phyloP scores from a whole-genome alignment of 30 jellyfish, hydroid and myxozoan species.

The Cassiopea andromeda region DNA sequence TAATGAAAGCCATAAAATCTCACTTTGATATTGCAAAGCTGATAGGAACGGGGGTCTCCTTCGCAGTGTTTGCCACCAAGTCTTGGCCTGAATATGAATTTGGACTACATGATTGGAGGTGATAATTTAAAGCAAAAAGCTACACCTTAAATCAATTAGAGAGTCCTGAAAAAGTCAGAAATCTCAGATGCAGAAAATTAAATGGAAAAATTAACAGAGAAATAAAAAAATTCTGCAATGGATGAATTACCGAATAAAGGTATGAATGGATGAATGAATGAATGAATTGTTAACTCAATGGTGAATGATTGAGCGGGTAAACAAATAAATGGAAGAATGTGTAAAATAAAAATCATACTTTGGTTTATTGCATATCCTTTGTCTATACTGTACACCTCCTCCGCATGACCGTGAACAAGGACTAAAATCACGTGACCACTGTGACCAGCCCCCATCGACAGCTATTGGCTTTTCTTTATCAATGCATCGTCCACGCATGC shows the following conservation, averaged over 20 bases:
- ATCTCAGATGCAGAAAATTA: no score
- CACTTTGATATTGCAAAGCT: constrained; percentile 88
- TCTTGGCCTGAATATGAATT: constrained; percentile 33
- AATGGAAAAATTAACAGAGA: not conserved
- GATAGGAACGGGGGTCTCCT: constrained; percentile 90
- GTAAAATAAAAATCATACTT: constrained; percentile 50
- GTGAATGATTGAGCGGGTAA: not conserved
- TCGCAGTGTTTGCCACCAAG: constrained; percentile 98
- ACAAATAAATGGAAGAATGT: not conserved
- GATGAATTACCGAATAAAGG: not conserved
- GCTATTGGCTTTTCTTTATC: constrained; percentile 77
- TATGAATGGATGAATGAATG: not conserved
- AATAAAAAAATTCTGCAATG: not conserved
- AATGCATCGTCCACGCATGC: constrained; percentile 95
- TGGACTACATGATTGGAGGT: no score
- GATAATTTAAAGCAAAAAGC: no score
- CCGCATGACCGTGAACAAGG: constrained; percentile 97
- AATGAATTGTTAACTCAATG: not conserved
- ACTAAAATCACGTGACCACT: constrained; percentile 83
- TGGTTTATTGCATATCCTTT: constrained; percentile 89
- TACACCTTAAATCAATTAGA: no score
- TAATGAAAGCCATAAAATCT: no score
- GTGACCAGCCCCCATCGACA: constrained; percentile 97
- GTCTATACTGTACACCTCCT: constrained; percentile 95
- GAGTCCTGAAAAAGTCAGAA: no score